A percentile compares a stretch with the other conserved stretches of the same genome.
Evolutionary conservation across 2,888 invertebrate genomes (phyloP).

Genomic region (Drosophila borealis): DNA sequence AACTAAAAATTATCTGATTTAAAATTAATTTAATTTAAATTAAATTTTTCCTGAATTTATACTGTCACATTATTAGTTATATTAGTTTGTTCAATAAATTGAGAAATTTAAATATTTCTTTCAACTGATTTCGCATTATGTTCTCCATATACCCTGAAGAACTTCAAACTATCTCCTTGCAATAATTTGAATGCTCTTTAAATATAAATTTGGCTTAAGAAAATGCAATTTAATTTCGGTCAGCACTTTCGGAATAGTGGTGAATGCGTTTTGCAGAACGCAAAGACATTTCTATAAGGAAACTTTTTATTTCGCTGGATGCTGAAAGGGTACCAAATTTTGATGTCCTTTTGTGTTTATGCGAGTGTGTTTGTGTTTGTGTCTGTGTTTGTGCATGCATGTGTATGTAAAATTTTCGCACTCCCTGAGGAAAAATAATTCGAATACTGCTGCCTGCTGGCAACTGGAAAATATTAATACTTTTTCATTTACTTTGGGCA

Average conservation of each 20-base stretch:
- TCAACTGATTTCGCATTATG: no score
- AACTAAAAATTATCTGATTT: background rate
- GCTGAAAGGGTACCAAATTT: constrained; percentile 64
- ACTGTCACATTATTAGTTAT: no score
- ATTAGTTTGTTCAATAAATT: no score
- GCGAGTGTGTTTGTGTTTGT: constrained; percentile 14
- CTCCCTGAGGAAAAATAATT: constrained; percentile 72
- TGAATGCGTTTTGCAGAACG: constrained; percentile 55
- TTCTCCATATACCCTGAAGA: background rate
- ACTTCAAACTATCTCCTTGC: background rate
- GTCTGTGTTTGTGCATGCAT: constrained; percentile 14
- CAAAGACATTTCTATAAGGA: constrained; percentile 33
- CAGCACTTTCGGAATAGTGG: constrained; percentile 13
- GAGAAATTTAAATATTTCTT: no score
- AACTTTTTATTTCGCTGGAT: constrained; percentile 59
- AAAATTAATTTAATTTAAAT: no score
- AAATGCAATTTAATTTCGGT: background rate
- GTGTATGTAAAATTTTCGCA: constrained; percentile 48
- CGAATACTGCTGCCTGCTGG: constrained; percentile 41
- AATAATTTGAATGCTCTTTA: background rate
- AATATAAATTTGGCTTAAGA: background rate
- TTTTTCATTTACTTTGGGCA: constrained; percentile 70
- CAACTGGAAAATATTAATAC: constrained; percentile 68
- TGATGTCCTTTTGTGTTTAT: constrained; percentile 56
- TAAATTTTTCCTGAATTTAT: no score